Evolutionary conservation across 2,797 vertebrate genomes (phyloP).

Genomic region (Balearica regulorum): DNA sequence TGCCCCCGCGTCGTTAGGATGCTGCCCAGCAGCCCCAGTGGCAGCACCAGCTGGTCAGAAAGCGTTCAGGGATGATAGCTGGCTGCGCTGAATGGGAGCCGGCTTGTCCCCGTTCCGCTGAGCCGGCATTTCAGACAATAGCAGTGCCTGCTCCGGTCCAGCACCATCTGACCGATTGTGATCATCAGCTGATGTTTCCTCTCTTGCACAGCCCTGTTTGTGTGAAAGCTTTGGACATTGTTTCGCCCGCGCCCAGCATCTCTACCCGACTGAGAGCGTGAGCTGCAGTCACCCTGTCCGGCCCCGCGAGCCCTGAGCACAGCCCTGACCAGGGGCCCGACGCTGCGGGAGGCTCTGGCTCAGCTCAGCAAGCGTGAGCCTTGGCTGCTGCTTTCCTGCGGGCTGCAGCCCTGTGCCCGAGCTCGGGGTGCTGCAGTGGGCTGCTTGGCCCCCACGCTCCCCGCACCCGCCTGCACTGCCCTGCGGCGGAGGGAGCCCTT

Average conservation of each 20-base stretch:
- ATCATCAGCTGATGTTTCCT: neutral
- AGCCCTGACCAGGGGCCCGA: neutral
- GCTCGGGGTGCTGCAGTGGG: neutral
- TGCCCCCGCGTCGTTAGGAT: fast-evolving
- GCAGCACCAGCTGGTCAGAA: neutral
- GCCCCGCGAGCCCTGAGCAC: neutral
- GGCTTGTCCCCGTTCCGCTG: neutral
- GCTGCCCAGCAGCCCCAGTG: neutral
- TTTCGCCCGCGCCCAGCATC: neutral
- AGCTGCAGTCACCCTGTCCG: neutral
- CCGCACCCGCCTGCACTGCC: no score
- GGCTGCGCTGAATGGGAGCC: neutral
- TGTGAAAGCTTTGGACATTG: neutral
- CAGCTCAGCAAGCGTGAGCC: no score
- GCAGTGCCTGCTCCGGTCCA: neutral
- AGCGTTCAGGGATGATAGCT: neutral
- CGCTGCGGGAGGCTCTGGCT: neutral
- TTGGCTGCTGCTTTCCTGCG: neutral
- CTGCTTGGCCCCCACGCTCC: neutral
- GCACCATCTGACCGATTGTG: neutral
- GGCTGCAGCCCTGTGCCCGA: neutral
- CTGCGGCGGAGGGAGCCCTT: neutral
- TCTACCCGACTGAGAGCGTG: neutral
- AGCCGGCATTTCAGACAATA: neutral
- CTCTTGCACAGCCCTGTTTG: neutral